Conservation (phyloP, 2,113 vertebrate genomes). For the Pagrus major region DNA sequence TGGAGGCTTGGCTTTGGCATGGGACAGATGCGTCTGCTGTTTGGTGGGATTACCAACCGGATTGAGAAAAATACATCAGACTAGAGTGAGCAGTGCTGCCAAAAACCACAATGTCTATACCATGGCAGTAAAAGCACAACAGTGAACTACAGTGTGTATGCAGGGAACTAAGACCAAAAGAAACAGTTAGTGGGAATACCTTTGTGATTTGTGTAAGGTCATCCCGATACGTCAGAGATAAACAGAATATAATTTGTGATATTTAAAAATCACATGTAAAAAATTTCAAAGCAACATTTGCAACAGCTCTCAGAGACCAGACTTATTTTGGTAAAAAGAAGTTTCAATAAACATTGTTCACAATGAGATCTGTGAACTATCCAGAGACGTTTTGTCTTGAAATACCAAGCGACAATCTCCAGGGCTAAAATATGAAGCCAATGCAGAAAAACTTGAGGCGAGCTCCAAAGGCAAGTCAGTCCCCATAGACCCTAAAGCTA, state of each 20-base stretch:
- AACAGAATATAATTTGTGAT: background rate
- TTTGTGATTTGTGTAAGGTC: background rate
- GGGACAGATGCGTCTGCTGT: conserved; percentile 75
- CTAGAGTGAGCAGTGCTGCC: conserved; percentile 35
- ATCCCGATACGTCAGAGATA: background rate
- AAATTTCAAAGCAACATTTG: background rate
- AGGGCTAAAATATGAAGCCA: no score
- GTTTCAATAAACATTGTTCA: background rate
- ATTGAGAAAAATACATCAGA: conserved; percentile 76
- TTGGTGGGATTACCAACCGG: conserved; percentile 75
- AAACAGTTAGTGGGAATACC: conserved; percentile 6
- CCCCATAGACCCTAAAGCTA: no score
- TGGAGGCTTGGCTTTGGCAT: conserved; percentile 65
- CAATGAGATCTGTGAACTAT: background rate
- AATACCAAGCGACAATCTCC: no score
- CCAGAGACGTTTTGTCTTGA: background rate
- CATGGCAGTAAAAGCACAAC: conserved; percentile 41
- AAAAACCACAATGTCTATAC: conserved; percentile 42
- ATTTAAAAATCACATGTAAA: background rate
- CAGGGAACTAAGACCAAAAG: conserved; percentile 10
- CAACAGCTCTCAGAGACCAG: background rate
- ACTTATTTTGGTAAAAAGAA: background rate
- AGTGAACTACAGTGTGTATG: background rate
- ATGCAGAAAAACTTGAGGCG: no score
- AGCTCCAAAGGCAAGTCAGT: no score